Conservation (phyloP, 2,888 invertebrate species). For the Liopterus haemorrhoidalis region DNA sequence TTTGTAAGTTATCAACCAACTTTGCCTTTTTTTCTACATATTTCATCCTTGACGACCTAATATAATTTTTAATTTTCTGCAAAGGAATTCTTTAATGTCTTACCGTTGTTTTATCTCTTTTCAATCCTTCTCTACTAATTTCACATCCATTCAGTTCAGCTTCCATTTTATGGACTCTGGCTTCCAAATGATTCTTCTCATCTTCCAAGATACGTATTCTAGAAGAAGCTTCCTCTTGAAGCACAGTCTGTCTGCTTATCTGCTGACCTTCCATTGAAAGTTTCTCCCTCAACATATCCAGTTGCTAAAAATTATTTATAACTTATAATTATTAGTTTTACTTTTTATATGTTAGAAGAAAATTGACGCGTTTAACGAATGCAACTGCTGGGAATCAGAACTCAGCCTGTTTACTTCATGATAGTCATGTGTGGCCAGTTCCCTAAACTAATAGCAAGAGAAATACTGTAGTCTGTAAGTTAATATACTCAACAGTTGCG, state of each 20-base stretch:
- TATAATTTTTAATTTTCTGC: too few species aligned
- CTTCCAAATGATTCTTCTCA: slow-evolving; percentile 67
- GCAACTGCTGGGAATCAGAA: too few species aligned
- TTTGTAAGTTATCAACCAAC: too few species aligned
- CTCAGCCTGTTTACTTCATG: too few species aligned
- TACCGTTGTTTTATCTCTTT: slow-evolving; percentile 73
- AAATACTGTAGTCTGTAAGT: too few species aligned
- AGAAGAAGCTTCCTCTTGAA: slow-evolving; percentile 58
- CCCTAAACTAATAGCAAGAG: too few species aligned
- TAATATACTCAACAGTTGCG: too few species aligned
- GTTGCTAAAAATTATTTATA: slow-evolving; percentile 53
- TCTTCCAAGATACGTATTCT: slow-evolving; percentile 66
- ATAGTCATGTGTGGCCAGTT: too few species aligned
- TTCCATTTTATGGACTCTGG: slow-evolving; percentile 71
- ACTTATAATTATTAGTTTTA: slow-evolving; percentile 1
- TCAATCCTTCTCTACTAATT: slow-evolving; percentile 63
- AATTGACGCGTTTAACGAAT: too few species aligned
- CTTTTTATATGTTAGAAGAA: background rate
- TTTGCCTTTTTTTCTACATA: too few species aligned
- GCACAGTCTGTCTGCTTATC: slow-evolving; percentile 59
- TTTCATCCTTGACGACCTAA: too few species aligned
- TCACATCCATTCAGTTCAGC: slow-evolving; percentile 70
- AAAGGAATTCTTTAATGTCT: too few species aligned
- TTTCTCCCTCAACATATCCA: slow-evolving; percentile 71
- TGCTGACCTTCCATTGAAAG: slow-evolving; percentile 67